Conservation (phyloP, 2,113 vertebrate species). For the human (Homo sapiens) region DNA sequence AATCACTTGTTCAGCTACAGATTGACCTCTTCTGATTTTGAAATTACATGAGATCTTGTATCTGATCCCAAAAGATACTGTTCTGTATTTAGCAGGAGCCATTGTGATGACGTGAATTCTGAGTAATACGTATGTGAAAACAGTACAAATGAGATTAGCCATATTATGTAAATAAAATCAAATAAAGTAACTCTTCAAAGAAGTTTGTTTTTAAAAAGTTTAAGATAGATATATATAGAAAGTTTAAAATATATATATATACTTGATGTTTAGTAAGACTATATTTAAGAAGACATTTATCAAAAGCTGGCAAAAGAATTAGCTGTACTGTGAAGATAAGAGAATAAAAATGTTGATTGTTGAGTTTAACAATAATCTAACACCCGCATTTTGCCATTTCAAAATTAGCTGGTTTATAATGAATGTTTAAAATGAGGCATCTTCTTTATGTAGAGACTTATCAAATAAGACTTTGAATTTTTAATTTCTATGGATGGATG, state of each 20-base stretch:
- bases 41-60: background rate
- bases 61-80: background rate
- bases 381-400: constrained; percentile 22
- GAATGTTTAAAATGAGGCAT: background rate
- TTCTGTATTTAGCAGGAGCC: background rate
- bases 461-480: background rate
- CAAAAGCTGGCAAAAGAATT: background rate
- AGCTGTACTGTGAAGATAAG: background rate
- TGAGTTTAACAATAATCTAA: background rate
- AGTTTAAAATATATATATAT: background rate
- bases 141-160: background rate
- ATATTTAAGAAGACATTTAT: background rate
- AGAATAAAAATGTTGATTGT: background rate
- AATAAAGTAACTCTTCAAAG: background rate
- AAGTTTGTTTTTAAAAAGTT: background rate
- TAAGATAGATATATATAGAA: background rate
- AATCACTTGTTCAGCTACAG: background rate
- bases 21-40: background rate
- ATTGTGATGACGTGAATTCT: background rate
- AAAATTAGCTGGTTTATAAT: background rate
- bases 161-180: background rate
- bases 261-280: background rate
- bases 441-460: background rate
- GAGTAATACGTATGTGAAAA: background rate
- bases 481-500: background rate